Conservation (phyloP, 2,888 invertebrate species). For the Caenorhabditis sinica region DNA sequence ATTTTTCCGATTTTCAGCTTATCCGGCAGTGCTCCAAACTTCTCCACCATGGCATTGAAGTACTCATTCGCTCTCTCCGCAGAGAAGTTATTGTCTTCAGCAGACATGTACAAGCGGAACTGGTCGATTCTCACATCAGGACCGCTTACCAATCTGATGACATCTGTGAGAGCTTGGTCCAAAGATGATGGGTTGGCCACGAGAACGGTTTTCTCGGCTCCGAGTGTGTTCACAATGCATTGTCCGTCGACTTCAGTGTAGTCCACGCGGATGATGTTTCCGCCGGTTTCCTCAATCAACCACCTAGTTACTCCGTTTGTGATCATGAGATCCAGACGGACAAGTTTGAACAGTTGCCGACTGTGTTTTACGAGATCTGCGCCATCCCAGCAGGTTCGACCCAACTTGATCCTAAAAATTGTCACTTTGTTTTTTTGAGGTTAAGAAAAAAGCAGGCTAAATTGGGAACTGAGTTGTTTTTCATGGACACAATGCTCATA, state of each 20-base stretch:
- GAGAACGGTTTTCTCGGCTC: background rate
- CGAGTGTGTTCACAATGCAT: background rate
- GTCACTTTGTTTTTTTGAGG: no score
- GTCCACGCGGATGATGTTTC: background rate
- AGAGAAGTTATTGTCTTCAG: background rate
- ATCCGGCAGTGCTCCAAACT: background rate
- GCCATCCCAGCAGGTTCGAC: background rate
- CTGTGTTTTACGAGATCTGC: background rate
- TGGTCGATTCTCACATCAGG: background rate
- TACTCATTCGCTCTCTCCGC: background rate
- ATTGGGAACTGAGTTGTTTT: no score
- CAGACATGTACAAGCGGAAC: conserved; percentile 6
- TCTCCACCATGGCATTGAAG: background rate
- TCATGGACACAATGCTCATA: no score
- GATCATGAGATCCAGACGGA: background rate
- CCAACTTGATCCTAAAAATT: background rate
- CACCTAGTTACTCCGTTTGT: background rate
- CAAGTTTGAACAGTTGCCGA: background rate
- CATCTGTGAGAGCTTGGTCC: background rate
- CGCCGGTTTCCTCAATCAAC: background rate
- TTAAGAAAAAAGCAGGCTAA: no score
- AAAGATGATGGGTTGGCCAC: background rate
- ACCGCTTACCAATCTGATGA: background rate
- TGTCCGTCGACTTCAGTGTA: background rate
- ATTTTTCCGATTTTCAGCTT: background rate